Evolutionary conservation across 2,888 invertebrate genomes (phyloP).

Genomic region (Fabriciana adippe): DNA sequence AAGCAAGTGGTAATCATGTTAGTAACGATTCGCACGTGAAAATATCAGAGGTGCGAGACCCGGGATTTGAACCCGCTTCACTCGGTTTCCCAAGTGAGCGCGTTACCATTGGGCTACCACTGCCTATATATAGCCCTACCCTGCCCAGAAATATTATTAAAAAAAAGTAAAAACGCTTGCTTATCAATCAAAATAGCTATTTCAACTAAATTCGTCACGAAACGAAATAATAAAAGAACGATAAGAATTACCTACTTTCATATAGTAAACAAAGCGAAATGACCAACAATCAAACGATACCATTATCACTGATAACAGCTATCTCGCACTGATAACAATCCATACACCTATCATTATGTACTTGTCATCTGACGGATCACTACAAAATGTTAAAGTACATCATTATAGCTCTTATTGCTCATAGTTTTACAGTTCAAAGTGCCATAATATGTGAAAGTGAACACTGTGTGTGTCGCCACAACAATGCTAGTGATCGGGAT

Average conservation of each 20-base stretch:
- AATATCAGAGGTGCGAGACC: no score
- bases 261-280: conserved; percentile 55
- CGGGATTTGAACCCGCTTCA: no score
- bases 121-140: no score
- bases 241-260: conserved; percentile 32
- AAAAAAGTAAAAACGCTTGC: no score
- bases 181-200: no score
- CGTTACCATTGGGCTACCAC: no score
- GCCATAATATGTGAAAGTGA: conserved; percentile 57
- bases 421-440: conserved; percentile 46
- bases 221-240: conserved; percentile 7
- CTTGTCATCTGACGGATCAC: conserved; percentile 39
- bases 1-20: no score
- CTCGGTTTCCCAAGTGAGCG: no score
- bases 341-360: conserved; percentile 38
- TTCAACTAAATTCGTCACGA: not conserved
- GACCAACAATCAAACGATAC: conserved; percentile 60
- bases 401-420: conserved; percentile 43
- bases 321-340: conserved; percentile 49
- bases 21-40: no score
- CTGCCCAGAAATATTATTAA: no score
- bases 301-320: conserved; percentile 60
- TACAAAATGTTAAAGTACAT: conserved; percentile 48
- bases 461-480: conserved; percentile 55
- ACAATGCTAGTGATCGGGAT: conserved; percentile 54